Evolutionary conservation across 2,888 invertebrate genomes (phyloP).

Genomic region (Aquatica leii): DNA sequence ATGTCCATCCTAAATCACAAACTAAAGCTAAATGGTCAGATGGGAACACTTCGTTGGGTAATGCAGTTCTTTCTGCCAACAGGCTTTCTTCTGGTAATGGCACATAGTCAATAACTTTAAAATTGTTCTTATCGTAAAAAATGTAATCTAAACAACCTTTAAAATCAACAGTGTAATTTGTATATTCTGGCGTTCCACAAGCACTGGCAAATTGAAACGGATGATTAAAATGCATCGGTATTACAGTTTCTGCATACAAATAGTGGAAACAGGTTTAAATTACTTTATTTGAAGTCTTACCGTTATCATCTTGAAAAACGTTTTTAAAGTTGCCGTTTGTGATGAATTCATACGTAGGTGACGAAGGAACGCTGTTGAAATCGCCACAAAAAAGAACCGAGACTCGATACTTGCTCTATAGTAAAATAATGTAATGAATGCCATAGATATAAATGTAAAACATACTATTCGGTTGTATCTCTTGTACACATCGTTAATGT

Average conservation of each 20-base stretch:
- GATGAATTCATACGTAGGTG: conserved; percentile 83
- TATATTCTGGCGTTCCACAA: conserved; percentile 84
- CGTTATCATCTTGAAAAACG: conserved; percentile 1
- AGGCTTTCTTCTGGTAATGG: conserved; percentile 85
- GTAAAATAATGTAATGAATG: not conserved
- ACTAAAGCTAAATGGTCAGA: conserved; percentile 94
- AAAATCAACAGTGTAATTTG: conserved; percentile 86
- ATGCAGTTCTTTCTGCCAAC: conserved; percentile 74
- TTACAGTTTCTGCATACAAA: conserved; percentile 63
- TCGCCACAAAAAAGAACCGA: conserved; percentile 88
- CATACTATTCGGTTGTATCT: conserved; percentile 57
- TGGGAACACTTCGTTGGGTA: conserved; percentile 90
- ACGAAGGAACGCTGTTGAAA: conserved; percentile 87
- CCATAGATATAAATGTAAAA: not conserved
- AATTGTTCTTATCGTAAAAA: conserved; percentile 74
- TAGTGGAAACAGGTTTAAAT: conserved; percentile 67
- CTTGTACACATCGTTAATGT: conserved; percentile 66
- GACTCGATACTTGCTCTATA: conserved; percentile 61
- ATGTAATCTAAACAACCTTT: conserved; percentile 93
- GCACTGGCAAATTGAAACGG: conserved; percentile 76
- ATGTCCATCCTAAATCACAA: conserved; percentile 70
- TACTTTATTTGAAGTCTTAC: not conserved
- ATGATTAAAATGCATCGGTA: conserved; percentile 75
- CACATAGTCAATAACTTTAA: conserved; percentile 74
- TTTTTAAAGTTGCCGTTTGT: conserved; percentile 65